Conservation (phyloP, 2,888 invertebrate genomes). For the Catonia carolina region DNA sequence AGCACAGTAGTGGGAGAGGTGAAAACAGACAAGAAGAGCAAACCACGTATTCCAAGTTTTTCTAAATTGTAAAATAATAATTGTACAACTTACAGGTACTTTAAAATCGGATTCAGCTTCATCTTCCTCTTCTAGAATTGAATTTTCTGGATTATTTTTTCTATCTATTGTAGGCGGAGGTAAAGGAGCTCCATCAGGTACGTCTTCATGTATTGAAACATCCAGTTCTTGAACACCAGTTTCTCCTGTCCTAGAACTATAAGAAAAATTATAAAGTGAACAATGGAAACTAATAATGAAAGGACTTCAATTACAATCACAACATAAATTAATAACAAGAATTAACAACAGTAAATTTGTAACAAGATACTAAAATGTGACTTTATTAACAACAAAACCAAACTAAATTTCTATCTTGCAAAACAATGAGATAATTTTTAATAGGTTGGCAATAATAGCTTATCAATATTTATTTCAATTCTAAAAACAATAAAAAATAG, state of each 20-base stretch:
- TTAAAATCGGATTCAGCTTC: constrained; percentile 35
- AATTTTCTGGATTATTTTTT: background rate
- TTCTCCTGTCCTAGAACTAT: constrained; percentile 55
- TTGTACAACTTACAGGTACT: constrained; percentile 41
- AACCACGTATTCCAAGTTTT: too few species aligned
- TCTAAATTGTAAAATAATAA: too few species aligned
- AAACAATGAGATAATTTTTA: too few species aligned
- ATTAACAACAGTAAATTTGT: background rate
- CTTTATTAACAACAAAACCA: too few species aligned
- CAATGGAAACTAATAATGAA: constrained; percentile 11
- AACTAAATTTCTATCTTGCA: too few species aligned
- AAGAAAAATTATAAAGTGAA: constrained; percentile 20
- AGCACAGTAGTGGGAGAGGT: too few species aligned
- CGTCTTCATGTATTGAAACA: constrained; percentile 35
- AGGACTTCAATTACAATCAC: background rate
- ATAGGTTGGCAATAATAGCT: too few species aligned
- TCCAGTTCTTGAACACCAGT: constrained; percentile 54
- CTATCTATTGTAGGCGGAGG: background rate
- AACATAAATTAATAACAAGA: background rate
- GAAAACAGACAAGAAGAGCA: too few species aligned
- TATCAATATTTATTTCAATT: too few species aligned
- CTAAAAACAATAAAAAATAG: too few species aligned
- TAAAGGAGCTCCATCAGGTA: constrained; percentile 2
- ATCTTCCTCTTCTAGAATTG: constrained; percentile 21
- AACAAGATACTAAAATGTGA: too few species aligned